Base-by-base conservation (phyloP, 92 coral and sea anemone species). In the Porites divaricata region DNA sequence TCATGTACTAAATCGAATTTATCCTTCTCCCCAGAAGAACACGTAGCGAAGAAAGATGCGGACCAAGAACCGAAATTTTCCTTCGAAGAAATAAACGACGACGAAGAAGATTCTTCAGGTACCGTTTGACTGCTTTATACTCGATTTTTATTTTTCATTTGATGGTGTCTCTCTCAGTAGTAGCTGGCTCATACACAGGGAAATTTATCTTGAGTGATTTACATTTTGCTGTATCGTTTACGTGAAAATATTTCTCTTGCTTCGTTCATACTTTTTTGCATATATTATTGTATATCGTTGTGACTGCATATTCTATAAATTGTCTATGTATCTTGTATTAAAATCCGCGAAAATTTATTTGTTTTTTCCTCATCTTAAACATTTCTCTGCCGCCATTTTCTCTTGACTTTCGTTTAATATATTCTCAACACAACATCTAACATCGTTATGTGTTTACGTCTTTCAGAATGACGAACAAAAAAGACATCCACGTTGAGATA, bases 71-170 rank as follows among this genome's bases (percentile, higher is more conserved):
- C 62, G 51, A 72, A 72, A 16, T 82, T 70, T 72, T 82, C 85
- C 56, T 80, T 80, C 67, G 85, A 73, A 52, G 86, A 82, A 82
- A 6, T n/a, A 7, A 82, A 72, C 79, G 86, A 82, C 48, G 86
- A 82, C 0, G 86, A 82, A 71, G 79, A 72, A 71, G 79, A 72
- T 14, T 1, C 21, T 7, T 48, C 63, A 72, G 86, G 86, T 82
- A 49, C 23, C 51, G 65, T 50, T 4, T 68, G 35, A 53, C 56
- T n/a, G n/a, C n/a, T 7, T 28, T 13, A 9, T 76, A 26, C 45
- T 1, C 68, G 50, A n/a, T 25, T 51, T 22, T 15, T 22, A 48
- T 19, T 48, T 11, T 16, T 6, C 65, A 12, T 15, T 61, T 61
- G 3, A 61, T 61, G 8, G 59, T 53, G 59, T 11, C 19, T n/a